phyloP scores from a whole-genome alignment of 2,797 vertebrate species.

The Streptopelia turtur region DNA sequence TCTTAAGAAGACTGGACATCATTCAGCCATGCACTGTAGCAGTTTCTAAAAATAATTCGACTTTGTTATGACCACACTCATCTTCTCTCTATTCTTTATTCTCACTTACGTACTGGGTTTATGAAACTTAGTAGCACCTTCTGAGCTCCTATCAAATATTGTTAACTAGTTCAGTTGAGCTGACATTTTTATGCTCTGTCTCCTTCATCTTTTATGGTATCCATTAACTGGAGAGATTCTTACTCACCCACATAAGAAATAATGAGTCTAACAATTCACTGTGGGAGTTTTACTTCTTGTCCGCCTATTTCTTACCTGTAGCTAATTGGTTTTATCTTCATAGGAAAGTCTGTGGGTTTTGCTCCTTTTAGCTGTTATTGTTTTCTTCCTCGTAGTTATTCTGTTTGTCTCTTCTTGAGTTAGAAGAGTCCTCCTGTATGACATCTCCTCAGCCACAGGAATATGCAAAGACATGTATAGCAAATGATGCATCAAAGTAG shows the following conservation, averaged over 20 bases:
- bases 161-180: background rate
- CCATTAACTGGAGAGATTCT: background rate
- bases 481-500: background rate
- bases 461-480: background rate
- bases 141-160: background rate
- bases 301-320: background rate
- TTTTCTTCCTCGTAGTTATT: background rate
- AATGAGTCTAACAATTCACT: background rate
- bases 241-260: background rate
- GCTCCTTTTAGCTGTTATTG: background rate
- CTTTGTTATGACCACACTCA: background rate
- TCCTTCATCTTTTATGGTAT: background rate
- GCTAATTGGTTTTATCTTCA: background rate
- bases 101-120: background rate
- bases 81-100: background rate
- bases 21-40: background rate
- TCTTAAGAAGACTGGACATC: background rate
- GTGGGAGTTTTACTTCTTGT: background rate
- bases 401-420: background rate
- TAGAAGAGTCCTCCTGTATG: background rate
- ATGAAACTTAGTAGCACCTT: background rate
- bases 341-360: constrained; percentile 34
- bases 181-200: background rate
- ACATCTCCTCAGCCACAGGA: background rate
- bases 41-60: background rate